phyloP scores from a whole-genome alignment of 2,888 invertebrate species.

The Drosophila anomalipes region DNA sequence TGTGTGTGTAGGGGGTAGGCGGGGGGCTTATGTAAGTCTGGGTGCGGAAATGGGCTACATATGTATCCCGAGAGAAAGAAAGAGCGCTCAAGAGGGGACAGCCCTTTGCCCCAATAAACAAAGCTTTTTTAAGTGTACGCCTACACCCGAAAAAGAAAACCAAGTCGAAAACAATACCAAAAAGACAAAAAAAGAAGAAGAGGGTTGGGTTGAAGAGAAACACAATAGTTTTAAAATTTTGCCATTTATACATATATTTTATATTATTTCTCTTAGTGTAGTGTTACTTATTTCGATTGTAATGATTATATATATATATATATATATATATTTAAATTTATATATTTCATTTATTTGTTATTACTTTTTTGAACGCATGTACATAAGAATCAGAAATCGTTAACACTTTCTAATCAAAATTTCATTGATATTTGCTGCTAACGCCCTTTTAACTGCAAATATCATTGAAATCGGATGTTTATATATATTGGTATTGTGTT shows the following conservation, averaged over 20 bases:
- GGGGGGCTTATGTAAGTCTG: slow-evolving; percentile 64
- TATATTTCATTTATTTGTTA: slow-evolving; percentile 25
- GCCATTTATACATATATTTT: slow-evolving; percentile 77
- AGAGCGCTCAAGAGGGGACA: slow-evolving; percentile 8
- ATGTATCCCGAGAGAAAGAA: slow-evolving; percentile 19
- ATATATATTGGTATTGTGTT: slow-evolving; percentile 41
- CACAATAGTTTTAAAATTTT: slow-evolving; percentile 67
- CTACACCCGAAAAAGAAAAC: slow-evolving; percentile 23
- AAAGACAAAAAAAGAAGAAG: neutral
- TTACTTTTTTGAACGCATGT: slow-evolving; percentile 55
- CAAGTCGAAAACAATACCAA: slow-evolving; percentile 8
- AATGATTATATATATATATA: slow-evolving; percentile 48
- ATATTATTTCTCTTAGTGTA: slow-evolving; percentile 66
- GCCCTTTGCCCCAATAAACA: slow-evolving; percentile 56
- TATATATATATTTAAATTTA: slow-evolving; percentile 38
- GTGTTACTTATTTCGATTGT: slow-evolving; percentile 69
- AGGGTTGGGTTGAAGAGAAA: slow-evolving; percentile 10
- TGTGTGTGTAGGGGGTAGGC: neutral
- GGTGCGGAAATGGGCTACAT: slow-evolving; percentile 74
- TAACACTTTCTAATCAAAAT: slow-evolving; percentile 16
- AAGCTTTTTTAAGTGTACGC: slow-evolving; percentile 65
- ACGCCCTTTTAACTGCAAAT: slow-evolving; percentile 23
- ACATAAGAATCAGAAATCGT: slow-evolving; percentile 52
- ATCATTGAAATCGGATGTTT: slow-evolving; percentile 29
- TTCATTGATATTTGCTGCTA: slow-evolving; percentile 13